Evolutionary conservation across 2,888 invertebrate genomes (phyloP), one percentile per base, ranked within the genome.

Genomic region (Willowsia nigromaculata): DNA sequence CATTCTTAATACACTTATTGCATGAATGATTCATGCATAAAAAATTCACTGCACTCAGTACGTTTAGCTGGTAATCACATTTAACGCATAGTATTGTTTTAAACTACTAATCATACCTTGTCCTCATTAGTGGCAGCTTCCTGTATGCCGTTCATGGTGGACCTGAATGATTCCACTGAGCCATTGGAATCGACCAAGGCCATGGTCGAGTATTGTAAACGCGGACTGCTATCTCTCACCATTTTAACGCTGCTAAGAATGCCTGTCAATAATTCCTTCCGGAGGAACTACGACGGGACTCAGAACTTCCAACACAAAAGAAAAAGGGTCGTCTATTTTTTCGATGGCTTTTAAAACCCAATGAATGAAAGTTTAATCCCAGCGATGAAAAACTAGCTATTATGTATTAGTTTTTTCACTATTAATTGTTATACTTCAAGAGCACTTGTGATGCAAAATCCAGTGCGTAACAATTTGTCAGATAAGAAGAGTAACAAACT

Each of bases 111-210:
- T 59, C 88, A 80, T 92, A 92, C 92, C 92, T 92, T 92, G 50
- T 92, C 92, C 83, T 92, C 92, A 81, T 90, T 90, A 78, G 88
- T 89, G n/a, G 89, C 86, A 56, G 90, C 91, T 80, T 91, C 91
- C 89, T 92, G 92, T 59, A 92, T 89, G 47, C 92, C 92, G 65
- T 92, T 92, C 90, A 91, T 91, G 85, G 91, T 40, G 47, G 90
- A 88, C 82, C 92, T 90, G 90, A 91, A 92, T 65, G 91, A 90
- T 81, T 91, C 91, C 27, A 91, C 90, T 62, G 91, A 91, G 65
- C 91, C 91, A 88, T 92, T 92, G 25, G 92, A 91, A 87, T 92
- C 92, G 56, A 92, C 92, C 89, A 92, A 91, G 89, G 92, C 92
- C 92, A 92, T 92, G 85, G 91, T 91, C 56, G 90, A 90, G 78